Base-by-base conservation (phyloP, 1,140 invertebrate species). In the Phocides pigmalion region DNA sequence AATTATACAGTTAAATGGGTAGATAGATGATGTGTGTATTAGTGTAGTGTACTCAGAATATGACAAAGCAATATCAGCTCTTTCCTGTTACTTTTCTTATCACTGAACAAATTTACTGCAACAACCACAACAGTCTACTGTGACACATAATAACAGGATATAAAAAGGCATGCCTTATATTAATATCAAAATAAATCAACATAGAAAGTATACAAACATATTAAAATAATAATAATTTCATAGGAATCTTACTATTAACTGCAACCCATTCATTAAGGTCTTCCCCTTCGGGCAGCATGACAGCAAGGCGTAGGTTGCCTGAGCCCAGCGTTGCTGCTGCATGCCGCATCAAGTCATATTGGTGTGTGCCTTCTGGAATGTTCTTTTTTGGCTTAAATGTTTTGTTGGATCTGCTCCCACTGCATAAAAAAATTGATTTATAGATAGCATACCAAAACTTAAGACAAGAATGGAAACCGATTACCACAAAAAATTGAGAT, bases 211-310 rank as follows among this genome's bases (percentile, higher is more conserved):
- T n/a, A n/a, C n/a, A n/a, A n/a, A n/a, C n/a, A n/a, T n/a, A n/a
- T n/a, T n/a, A 28, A 8, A 3, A 28, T 28, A 1, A 28, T 28
- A 28, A 28, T 8, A 3, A 28, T 28, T 8, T 11, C n/a, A n/a
- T n/a, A 11, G 28, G 9, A 22, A 3, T 1, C 95, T 95, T 93
- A 98, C 98, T 99, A 85, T 99, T 99, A 8, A 99, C 98, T 67
- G 98, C 98, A 35, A 99, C 98, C 99, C 99, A 99, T 93, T 99
- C 99, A 91, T 99, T 99, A 32, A 99, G 94, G 93, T 99, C 99
- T 93, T 99, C 99, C 37, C 99, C 99, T 90, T 99, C 98, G 1
- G 99, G 99, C 67, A 99, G 92, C 94, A 98, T 96, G 32, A 99
- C 99, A 46, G 98, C 99, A 28, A 98, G 93, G 64, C 98, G 93